A percentile compares a stretch with the other conserved stretches of the same genome.
Evolutionary conservation across 2,113 vertebrate species (phyloP).

Genomic region (Engystomops pustulosus): DNA sequence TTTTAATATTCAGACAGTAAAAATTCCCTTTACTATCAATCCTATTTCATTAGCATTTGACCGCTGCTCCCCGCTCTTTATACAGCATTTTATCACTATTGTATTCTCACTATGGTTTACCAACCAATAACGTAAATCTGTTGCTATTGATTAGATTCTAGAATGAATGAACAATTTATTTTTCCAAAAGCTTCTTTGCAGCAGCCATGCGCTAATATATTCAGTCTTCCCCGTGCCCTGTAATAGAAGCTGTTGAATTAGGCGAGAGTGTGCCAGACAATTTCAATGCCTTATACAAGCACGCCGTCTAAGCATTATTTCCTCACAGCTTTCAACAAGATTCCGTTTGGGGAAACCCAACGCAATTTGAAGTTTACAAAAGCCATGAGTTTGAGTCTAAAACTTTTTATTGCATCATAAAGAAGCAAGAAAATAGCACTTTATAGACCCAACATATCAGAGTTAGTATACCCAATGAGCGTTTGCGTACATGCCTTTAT

Average conservation of each 20-base stretch:
- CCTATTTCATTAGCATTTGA: conserved; percentile 52
- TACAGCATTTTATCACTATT: conserved; percentile 43
- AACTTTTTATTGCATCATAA: conserved; percentile 5
- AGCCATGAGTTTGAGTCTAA: not conserved
- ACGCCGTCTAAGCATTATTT: conserved; percentile 15
- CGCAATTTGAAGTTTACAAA: conserved; percentile 16
- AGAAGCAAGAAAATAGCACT: not conserved
- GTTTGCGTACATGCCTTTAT: not conserved
- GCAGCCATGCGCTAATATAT: conserved; percentile 30
- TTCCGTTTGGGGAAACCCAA: conserved; percentile 25
- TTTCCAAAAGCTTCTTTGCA: not conserved
- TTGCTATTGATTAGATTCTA: conserved; percentile 22
- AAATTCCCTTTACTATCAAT: conserved; percentile 33
- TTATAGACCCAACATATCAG: conserved; percentile 8
- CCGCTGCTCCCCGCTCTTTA: conserved; percentile 20
- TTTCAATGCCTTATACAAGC: not conserved
- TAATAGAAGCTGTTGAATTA: conserved; percentile 43
- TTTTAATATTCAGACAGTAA: conserved; percentile 48
- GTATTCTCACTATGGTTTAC: conserved; percentile 47
- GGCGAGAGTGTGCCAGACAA: conserved; percentile 35
- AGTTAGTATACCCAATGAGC: not conserved
- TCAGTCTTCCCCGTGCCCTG: not conserved
- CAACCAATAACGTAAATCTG: conserved; percentile 35
- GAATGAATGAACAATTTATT: conserved; percentile 49
- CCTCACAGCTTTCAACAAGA: not conserved